Percentiles rank a stretch among this genome's conserved stretches.
These are phyloP conservation scores for Nebria ingens DNA, from an alignment of 1,140 invertebrate genomes.

Conservation along the genomic window DNA sequence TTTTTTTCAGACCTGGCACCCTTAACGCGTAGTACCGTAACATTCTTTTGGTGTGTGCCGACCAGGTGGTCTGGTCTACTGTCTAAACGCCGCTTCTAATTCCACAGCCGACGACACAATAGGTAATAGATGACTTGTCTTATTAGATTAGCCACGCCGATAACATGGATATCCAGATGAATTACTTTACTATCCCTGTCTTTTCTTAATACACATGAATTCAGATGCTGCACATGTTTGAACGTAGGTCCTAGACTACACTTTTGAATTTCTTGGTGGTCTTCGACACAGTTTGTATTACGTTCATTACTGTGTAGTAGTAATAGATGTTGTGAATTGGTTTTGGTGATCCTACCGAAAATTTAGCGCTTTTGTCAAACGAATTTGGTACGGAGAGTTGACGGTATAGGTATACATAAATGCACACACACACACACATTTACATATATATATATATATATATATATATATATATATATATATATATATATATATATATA, in stretches of 20 bases:
- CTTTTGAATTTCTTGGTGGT: neutral
- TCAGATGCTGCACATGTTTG: neutral
- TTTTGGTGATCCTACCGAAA: neutral
- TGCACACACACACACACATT: no score
- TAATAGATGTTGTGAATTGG: no score
- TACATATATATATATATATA: no score
- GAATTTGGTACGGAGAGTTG: neutral
- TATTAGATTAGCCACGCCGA: constrained; percentile 16
- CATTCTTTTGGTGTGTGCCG: constrained; percentile 1
- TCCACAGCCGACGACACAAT: constrained; percentile 10
- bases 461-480: no score
- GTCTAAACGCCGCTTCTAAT: constrained; percentile 4
- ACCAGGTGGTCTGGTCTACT: constrained; percentile 13
- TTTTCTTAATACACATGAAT: neutral
- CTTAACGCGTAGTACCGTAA: constrained; percentile 8
- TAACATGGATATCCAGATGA: neutral
- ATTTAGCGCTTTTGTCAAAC: neutral
- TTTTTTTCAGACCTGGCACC: constrained; percentile 11
- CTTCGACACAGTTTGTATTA: neutral
- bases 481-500: no score
- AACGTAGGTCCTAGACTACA: neutral
- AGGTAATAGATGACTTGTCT: constrained; percentile 18
- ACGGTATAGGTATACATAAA: no score
- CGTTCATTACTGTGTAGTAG: no score
- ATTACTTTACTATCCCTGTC: neutral